These are phyloP conservation scores for Neodon shergylaensis DNA, from an alignment of 2,113 vertebrate genomes.

Conservation along the genomic window DNA sequence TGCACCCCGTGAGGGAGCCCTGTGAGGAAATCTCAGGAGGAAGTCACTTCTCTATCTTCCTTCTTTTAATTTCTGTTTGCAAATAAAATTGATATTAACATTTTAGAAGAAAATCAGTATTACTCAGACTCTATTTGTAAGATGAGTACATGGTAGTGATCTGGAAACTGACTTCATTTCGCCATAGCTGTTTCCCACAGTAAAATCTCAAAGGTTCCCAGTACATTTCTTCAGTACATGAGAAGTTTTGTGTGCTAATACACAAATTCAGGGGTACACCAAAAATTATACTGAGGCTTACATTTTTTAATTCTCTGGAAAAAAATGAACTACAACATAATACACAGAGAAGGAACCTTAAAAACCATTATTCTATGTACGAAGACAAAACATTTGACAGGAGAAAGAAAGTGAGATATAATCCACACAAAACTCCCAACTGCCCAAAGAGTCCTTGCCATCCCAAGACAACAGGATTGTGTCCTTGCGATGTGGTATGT, in stretches of 20 bases:
- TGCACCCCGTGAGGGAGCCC: slow-evolving; percentile 46
- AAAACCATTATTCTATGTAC: neutral
- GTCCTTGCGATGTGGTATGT: neutral
- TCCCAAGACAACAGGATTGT: slow-evolving; percentile 55
- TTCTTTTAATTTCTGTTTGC: slow-evolving; percentile 29
- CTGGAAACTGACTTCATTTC: slow-evolving; percentile 12
- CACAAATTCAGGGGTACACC: neutral
- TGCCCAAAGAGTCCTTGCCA: neutral
- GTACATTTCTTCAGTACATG: neutral
- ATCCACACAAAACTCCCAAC: neutral
- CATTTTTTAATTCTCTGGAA: neutral
- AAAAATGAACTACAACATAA: neutral
- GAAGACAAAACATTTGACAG: slow-evolving; percentile 54
- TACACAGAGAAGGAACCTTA: neutral
- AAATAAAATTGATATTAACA: slow-evolving; percentile 39
- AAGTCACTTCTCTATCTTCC: slow-evolving; percentile 39
- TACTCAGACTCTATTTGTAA: slow-evolving; percentile 22
- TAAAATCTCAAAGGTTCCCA: neutral
- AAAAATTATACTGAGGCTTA: neutral
- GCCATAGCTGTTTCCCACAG: neutral
- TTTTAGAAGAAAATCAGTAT: neutral
- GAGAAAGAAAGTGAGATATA: slow-evolving; percentile 47
- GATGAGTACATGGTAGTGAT: neutral
- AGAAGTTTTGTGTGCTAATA: neutral
- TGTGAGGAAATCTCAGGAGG: slow-evolving; percentile 45